Evolutionary conservation across 2,113 vertebrate genomes (phyloP).

Genomic region (Euleptes europaea): DNA sequence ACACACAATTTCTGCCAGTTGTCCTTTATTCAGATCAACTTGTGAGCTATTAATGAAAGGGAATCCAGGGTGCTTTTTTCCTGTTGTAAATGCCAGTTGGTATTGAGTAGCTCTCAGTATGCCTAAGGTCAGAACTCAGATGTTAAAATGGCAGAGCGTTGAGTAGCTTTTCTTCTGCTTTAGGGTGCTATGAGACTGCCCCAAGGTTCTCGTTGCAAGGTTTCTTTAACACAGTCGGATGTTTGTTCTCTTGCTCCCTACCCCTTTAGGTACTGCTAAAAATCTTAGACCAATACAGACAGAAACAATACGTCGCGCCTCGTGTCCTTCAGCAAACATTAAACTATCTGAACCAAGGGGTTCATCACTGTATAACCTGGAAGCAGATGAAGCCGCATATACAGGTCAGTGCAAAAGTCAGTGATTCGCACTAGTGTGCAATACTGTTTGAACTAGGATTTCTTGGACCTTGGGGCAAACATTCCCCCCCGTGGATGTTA

Average conservation of each 20-base stretch:
- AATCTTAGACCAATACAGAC: conserved; percentile 91
- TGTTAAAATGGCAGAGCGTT: neutral
- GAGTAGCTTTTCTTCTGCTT: neutral
- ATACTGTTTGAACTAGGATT: neutral
- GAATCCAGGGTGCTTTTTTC: neutral
- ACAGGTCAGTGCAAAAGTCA: conserved; percentile 77
- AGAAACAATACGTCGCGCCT: conserved; percentile 89
- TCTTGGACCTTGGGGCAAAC: neutral
- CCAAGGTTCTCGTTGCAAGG: neutral
- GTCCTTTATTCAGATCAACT: neutral
- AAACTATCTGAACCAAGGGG: conserved; percentile 89
- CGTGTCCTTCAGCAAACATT: conserved; percentile 92
- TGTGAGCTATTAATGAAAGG: neutral
- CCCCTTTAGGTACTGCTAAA: conserved; percentile 87
- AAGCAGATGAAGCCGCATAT: conserved; percentile 97
- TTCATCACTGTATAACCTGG: conserved; percentile 93
- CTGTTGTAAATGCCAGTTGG: neutral
- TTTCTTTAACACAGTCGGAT: neutral
- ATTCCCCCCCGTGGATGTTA: neutral
- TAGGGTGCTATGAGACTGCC: no score
- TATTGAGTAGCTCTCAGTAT: neutral
- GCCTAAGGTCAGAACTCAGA: neutral
- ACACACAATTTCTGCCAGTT: no score
- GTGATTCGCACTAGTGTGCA: neutral
- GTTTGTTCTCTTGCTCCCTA: neutral